phyloP scores from a whole-genome alignment of 2,888 invertebrate species.

The Apantesis nais region DNA sequence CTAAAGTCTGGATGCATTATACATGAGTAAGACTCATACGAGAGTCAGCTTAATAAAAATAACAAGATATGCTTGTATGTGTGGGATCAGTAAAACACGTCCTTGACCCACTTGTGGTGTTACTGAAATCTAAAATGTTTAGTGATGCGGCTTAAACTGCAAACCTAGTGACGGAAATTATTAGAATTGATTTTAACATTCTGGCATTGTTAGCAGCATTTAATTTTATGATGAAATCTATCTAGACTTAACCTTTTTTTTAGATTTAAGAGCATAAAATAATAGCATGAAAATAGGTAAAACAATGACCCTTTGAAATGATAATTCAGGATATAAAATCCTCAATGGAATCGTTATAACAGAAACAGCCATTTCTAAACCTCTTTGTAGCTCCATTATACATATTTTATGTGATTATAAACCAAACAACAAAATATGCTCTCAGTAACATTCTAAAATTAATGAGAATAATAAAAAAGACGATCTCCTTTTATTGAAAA shows the following conservation, averaged over 20 bases:
- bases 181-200: background rate
- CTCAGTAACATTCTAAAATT: too few relatives aligned
- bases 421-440: too few relatives aligned
- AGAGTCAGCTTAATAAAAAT: conserved; percentile 42
- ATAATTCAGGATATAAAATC: too few relatives aligned
- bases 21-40: conserved; percentile 39
- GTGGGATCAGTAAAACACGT: conserved; percentile 33
- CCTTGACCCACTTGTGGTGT: conserved; percentile 38
- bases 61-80: conserved; percentile 26
- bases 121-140: conserved; percentile 46
- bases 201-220: background rate
- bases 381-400: too few relatives aligned
- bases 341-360: too few relatives aligned
- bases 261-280: background rate
- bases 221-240: background rate
- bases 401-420: too few relatives aligned
- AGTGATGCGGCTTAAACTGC: conserved; percentile 31
- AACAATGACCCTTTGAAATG: background rate
- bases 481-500: background rate
- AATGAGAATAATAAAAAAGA: too few relatives aligned
- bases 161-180: conserved; percentile 20
- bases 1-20: conserved; percentile 49
- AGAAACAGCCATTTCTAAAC: too few relatives aligned
- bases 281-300: background rate
- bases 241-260: background rate